Conservation (phyloP, 2,888 invertebrate genomes). For the Agriotes lineatus region DNA sequence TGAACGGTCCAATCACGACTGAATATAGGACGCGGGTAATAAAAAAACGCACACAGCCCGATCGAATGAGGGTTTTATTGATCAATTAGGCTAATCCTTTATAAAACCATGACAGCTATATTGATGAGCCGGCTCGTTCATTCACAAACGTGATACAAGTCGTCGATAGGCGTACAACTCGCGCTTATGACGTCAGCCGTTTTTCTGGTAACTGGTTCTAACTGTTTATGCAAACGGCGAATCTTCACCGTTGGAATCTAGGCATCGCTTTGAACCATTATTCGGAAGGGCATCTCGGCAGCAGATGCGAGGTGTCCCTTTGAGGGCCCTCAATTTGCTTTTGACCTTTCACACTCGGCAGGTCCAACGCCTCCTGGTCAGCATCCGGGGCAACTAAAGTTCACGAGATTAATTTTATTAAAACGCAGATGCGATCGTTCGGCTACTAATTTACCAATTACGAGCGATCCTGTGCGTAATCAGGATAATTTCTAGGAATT, state of each 20-base stretch:
- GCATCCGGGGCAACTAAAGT: neutral
- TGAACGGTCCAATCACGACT: no score
- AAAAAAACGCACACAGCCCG: neutral
- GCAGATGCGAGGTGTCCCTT: neutral
- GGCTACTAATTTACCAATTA: no score
- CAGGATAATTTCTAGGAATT: no score
- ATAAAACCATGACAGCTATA: neutral
- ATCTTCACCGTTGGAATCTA: neutral
- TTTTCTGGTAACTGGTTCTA: constrained; percentile 6
- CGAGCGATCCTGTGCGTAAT: no score
- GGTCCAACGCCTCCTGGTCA: neutral
- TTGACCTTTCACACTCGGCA: neutral
- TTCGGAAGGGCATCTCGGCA: neutral
- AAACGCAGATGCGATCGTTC: no score
- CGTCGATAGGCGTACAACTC: constrained; percentile 2
- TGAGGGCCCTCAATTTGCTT: neutral
- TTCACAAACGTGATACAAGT: constrained; percentile 2
- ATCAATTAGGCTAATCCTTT: neutral
- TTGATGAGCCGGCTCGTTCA: neutral
- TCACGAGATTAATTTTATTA: neutral
- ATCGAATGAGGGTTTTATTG: neutral
- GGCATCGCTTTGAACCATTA: no score
- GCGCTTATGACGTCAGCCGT: neutral
- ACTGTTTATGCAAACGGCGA: constrained; percentile 2
- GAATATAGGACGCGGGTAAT: no score